Evolutionary conservation across 2,113 vertebrate genomes (phyloP).

Genomic region (Morphnarchus princeps): DNA sequence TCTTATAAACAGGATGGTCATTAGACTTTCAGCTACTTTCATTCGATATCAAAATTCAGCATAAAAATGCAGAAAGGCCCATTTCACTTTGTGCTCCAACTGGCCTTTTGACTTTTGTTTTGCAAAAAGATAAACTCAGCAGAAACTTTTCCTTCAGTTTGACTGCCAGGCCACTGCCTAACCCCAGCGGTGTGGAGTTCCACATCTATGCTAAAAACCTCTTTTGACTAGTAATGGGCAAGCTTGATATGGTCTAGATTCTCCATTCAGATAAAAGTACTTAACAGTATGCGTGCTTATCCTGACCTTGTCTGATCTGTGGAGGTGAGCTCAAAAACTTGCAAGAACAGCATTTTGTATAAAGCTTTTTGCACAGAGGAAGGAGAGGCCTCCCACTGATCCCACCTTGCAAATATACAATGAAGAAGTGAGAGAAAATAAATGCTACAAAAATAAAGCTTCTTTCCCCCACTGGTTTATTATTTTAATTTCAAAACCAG

Average conservation of each 20-base stretch:
- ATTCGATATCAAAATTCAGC: not conserved
- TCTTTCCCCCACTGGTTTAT: not conserved
- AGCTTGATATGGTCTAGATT: not conserved
- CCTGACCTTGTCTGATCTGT: not conserved
- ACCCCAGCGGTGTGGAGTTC: fast-evolving
- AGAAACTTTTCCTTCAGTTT: not conserved
- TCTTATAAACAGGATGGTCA: not conserved
- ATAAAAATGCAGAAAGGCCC: not conserved
- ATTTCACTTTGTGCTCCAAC: not conserved
- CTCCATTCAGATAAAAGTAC: not conserved
- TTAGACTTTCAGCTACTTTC: not conserved
- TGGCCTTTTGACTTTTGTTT: fast-evolving
- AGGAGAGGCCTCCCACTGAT: not conserved
- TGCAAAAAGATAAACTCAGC: not conserved
- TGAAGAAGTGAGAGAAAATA: not conserved
- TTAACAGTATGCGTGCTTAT: not conserved
- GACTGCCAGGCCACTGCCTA: not conserved
- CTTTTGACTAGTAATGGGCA: not conserved
- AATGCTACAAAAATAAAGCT: not conserved
- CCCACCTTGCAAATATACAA: not conserved
- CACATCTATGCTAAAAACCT: not conserved
- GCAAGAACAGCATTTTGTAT: not conserved
- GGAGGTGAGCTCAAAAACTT: not conserved
- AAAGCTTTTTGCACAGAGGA: not conserved
- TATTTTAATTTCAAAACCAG: not conserved